Evolutionary conservation across 2,113 vertebrate genomes (phyloP).

Genomic region (human (Homo sapiens)): GRCh38 chr17:61309001-61309500

Average conservation of each 20-base stretch:
- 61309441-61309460: neutral
- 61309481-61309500: accelerated
- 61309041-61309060: neutral
- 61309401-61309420: neutral
- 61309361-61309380: neutral
- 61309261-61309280: conserved; percentile 71
- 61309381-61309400: neutral
- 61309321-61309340: conserved; percentile 47
- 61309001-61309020: neutral
- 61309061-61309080: conserved; percentile 28
- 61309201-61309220: conserved; percentile 35
- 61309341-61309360: neutral
- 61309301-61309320: neutral
- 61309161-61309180: neutral
- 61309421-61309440: neutral
- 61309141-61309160: conserved; percentile 29
- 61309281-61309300: conserved; percentile 33
- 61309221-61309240: conserved; percentile 60
- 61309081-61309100: conserved; percentile 25
- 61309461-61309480: neutral
- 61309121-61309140: neutral
- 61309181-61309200: conserved; percentile 8
- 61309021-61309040: conserved; percentile 16
- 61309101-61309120: neutral
- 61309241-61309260: conserved; percentile 72